Evolutionary conservation across 2,113 vertebrate genomes (phyloP).

Genomic region (Emydocephalus ijimae): DNA sequence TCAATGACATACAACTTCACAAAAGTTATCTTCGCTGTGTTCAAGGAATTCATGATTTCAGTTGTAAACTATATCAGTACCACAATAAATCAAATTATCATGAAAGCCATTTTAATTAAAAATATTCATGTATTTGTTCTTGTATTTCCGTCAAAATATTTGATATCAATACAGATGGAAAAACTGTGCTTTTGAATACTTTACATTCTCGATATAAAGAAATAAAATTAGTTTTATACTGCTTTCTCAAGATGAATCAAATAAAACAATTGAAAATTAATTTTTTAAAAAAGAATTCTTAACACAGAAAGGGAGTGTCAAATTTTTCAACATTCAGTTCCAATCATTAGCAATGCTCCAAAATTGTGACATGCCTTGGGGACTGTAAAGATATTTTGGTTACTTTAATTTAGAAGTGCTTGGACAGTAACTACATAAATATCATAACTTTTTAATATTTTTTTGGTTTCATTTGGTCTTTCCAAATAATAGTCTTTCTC

Average conservation of each 20-base stretch:
- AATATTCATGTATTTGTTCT: not conserved
- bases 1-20: not conserved
- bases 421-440: too few relatives aligned
- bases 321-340: too few relatives aligned
- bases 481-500: not conserved
- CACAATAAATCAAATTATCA: not conserved
- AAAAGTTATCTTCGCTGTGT: not conserved
- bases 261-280: not conserved
- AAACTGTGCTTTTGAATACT: not conserved
- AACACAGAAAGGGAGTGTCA: not conserved
- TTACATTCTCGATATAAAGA: not conserved
- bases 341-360: too few relatives aligned
- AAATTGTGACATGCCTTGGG: too few relatives aligned
- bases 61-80: not conserved
- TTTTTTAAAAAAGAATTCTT: not conserved
- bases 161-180: not conserved
- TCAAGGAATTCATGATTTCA: not conserved
- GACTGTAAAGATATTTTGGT: too few relatives aligned
- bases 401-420: too few relatives aligned
- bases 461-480: too few relatives aligned
- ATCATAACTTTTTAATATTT: too few relatives aligned
- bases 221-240: not conserved
- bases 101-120: not conserved
- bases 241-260: not conserved
- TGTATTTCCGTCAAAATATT: not conserved